phyloP scores from a whole-genome alignment of 1,140 invertebrate species.

The Orius insidiosus region DNA sequence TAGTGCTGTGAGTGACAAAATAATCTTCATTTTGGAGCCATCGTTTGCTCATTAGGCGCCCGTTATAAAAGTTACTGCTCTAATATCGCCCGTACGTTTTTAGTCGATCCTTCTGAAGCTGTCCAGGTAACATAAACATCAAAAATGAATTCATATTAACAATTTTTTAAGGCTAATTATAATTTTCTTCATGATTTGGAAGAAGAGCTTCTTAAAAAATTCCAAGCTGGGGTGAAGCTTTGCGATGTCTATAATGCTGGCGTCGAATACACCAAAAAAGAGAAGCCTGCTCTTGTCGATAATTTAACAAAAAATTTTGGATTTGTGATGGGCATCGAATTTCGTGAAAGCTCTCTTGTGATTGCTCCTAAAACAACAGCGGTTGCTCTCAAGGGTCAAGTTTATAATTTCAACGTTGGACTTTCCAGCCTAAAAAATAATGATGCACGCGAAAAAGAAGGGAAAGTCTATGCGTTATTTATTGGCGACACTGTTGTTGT shows the following conservation, averaged over 20 bases:
- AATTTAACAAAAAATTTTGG: slow-evolving; percentile 91
- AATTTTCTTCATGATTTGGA: slow-evolving; percentile 84
- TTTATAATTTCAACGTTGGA: slow-evolving; percentile 92
- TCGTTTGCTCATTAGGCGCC: slow-evolving; percentile 85
- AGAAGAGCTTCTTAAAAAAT: slow-evolving; percentile 73
- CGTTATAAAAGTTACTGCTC: slow-evolving; percentile 97
- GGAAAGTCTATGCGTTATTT: slow-evolving; percentile 86
- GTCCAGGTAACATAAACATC: slow-evolving; percentile 33
- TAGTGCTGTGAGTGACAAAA: slow-evolving; percentile 88
- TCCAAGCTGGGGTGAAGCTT: slow-evolving; percentile 69
- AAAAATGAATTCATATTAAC: slow-evolving; percentile 5
- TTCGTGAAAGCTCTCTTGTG: slow-evolving; percentile 82
- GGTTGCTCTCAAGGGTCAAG: slow-evolving; percentile 82
- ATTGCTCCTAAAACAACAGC: slow-evolving; percentile 78
- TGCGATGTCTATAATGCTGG: slow-evolving; percentile 79
- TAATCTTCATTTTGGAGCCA: slow-evolving; percentile 85
- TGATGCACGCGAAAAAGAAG: slow-evolving; percentile 64
- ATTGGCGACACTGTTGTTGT: slow-evolving; percentile 93
- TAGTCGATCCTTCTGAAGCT: slow-evolving; percentile 80
- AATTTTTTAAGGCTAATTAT: slow-evolving; percentile 58
- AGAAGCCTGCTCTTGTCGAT: slow-evolving; percentile 71
- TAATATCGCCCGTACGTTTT: slow-evolving; percentile 91
- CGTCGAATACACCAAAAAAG: slow-evolving; percentile 65
- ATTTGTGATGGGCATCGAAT: slow-evolving; percentile 96
- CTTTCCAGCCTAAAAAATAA: slow-evolving; percentile 74